phyloP scores from a whole-genome alignment of 2,797 vertebrate genomes.

The Pseudomugil tenellus region DNA sequence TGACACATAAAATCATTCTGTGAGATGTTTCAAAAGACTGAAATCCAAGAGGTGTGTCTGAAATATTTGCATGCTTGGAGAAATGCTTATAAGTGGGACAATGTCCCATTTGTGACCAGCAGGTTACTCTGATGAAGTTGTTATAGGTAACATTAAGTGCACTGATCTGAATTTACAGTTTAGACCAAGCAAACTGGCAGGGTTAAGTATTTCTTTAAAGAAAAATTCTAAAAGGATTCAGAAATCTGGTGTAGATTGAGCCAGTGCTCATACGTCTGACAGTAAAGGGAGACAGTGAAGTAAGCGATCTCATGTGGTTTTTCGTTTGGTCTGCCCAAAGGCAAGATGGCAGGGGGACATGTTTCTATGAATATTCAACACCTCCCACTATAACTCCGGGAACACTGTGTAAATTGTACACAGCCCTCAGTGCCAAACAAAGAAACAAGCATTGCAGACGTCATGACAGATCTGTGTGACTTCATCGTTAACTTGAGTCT shows the following conservation, averaged over 20 bases:
- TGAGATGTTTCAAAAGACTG: slow-evolving; percentile 42
- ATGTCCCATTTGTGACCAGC: slow-evolving; percentile 24
- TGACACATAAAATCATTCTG: slow-evolving; percentile 67
- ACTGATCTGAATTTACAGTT: neutral
- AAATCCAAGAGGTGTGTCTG: slow-evolving; percentile 30
- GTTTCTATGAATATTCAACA: slow-evolving; percentile 74
- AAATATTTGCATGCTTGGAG: slow-evolving; percentile 28
- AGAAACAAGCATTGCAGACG: slow-evolving; percentile 57
- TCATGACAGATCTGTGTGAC: slow-evolving; percentile 55
- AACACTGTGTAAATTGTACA: slow-evolving; percentile 65
- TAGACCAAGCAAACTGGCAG: neutral
- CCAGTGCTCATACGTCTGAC: slow-evolving; percentile 39
- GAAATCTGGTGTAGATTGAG: slow-evolving; percentile 52
- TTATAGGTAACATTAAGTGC: slow-evolving; percentile 33
- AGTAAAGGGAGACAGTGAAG: slow-evolving; percentile 28
- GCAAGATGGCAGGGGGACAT: slow-evolving; percentile 43
- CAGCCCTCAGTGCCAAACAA: slow-evolving; percentile 57
- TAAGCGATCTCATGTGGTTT: slow-evolving; percentile 64
- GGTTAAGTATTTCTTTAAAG: neutral
- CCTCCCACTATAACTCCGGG: slow-evolving; percentile 46
- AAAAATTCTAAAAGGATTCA: slow-evolving; percentile 18
- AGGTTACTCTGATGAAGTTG: slow-evolving; percentile 51
- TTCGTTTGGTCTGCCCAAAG: slow-evolving; percentile 53
- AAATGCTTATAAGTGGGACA: slow-evolving; percentile 35
- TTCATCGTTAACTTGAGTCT: slow-evolving; percentile 49